Evolutionary conservation across 2,888 invertebrate genomes (phyloP).

Genomic region (Griposia aprilina): DNA sequence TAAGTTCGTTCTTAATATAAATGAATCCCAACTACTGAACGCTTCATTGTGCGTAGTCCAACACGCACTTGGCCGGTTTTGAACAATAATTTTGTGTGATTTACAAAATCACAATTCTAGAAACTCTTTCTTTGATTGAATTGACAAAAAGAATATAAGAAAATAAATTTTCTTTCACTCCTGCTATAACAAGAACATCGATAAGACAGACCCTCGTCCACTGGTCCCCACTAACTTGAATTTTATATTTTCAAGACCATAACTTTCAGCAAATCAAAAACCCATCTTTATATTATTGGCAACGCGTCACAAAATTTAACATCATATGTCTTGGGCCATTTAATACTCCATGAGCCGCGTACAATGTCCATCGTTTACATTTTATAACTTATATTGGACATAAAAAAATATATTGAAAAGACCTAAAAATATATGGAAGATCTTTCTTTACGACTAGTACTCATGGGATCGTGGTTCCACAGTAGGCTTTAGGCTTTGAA

Average conservation of each 20-base stretch:
- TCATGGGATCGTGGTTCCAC: conserved; percentile 8
- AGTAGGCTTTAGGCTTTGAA: conserved; percentile 18
- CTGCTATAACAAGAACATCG: background rate
- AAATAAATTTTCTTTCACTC: background rate
- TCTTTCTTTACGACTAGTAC: conserved; percentile 34
- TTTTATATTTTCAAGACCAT: conserved; percentile 46
- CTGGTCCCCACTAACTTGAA: conserved; percentile 20
- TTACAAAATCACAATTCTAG: background rate
- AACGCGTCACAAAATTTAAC: conserved; percentile 60
- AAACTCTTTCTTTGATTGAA: background rate
- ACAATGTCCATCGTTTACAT: conserved; percentile 56
- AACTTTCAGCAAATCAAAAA: conserved; percentile 53
- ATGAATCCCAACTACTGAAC: too few relatives aligned
- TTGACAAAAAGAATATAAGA: background rate
- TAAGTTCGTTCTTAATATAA: too few relatives aligned
- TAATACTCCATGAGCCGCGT: conserved; percentile 52
- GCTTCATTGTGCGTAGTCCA: too few relatives aligned
- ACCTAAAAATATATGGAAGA: conserved; percentile 26
- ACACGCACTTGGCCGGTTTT: background rate
- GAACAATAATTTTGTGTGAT: background rate
- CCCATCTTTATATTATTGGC: conserved; percentile 55
- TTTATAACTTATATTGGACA: conserved; percentile 51
- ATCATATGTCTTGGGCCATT: conserved; percentile 46
- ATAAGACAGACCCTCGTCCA: background rate
- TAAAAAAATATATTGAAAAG: conserved; percentile 51